These are phyloP conservation scores for Parascotia fuliginaria DNA, from an alignment of 2,888 invertebrate genomes.

Conservation along the genomic window DNA sequence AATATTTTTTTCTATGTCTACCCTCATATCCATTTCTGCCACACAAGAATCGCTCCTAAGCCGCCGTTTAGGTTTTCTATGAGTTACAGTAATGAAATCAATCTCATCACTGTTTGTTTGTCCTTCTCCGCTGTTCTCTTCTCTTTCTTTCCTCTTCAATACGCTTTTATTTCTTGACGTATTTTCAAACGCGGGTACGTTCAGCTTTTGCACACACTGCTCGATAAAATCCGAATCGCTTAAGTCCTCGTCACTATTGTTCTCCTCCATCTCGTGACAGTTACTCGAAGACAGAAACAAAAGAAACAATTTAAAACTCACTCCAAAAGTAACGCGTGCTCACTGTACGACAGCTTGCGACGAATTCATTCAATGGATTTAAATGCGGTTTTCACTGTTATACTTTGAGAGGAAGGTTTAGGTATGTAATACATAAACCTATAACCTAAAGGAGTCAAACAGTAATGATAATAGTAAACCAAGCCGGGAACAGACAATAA, in stretches of 20 bases:
- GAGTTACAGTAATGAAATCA: slow-evolving; percentile 9
- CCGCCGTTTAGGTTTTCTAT: slow-evolving; percentile 3
- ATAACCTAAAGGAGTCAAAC: no score
- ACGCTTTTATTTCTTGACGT: not conserved
- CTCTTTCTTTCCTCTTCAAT: slow-evolving; percentile 5
- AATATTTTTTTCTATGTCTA: not conserved
- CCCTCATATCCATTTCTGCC: not conserved
- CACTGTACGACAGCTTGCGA: no score
- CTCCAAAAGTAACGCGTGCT: no score
- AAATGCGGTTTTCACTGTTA: no score
- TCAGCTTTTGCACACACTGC: not conserved
- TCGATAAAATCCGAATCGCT: slow-evolving; percentile 1
- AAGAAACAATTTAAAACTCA: not conserved
- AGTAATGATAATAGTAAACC: no score
- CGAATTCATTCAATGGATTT: no score
- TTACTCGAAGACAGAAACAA: not conserved
- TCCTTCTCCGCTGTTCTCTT: slow-evolving; percentile 3
- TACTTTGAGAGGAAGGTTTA: no score
- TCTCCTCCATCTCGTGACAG: not conserved
- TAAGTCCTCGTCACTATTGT: not conserved
- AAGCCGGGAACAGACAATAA: no score
- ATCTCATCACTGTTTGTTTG: no score
- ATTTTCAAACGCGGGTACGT: not conserved
- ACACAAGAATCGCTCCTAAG: slow-evolving; percentile 5
- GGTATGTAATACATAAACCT: no score